phyloP scores from a whole-genome alignment of 2,888 invertebrate genomes.

The Epinotia demarniana region DNA sequence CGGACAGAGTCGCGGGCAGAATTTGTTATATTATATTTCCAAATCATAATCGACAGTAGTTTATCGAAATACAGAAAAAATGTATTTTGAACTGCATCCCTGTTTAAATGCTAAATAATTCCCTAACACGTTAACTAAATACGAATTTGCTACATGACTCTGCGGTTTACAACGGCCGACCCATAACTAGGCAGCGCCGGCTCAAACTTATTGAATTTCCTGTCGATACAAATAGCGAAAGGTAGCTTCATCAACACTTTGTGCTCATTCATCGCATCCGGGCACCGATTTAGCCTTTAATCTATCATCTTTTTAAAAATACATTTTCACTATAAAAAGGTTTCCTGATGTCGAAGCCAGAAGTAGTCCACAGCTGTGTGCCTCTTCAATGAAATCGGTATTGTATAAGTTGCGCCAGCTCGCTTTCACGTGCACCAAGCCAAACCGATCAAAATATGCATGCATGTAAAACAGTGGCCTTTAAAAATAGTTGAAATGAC shows the following conservation, averaged over 20 bases:
- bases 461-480: too few species aligned
- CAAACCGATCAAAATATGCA: too few species aligned
- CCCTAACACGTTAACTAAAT: conserved; percentile 43
- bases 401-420: too few species aligned
- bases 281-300: conserved; percentile 18
- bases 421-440: too few species aligned
- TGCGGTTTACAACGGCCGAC: conserved; percentile 59
- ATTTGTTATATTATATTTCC: too few species aligned
- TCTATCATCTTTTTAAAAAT: background rate
- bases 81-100: background rate
- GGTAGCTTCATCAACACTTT: conserved; percentile 55
- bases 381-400: too few species aligned
- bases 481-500: too few species aligned
- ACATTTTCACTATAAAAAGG: conserved; percentile 2
- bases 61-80: background rate
- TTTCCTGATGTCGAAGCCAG: too few species aligned
- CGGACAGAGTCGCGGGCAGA: too few species aligned
- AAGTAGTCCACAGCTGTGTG: too few species aligned
- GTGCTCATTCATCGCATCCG: conserved; percentile 23
- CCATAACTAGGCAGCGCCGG: conserved; percentile 51
- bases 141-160: conserved; percentile 62
- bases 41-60: background rate
- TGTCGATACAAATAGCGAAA: conserved; percentile 52
- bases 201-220: conserved; percentile 70
- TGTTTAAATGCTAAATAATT: background rate